Evolutionary conservation across 2,888 invertebrate genomes (phyloP).

Genomic region (Morpho achilles): DNA sequence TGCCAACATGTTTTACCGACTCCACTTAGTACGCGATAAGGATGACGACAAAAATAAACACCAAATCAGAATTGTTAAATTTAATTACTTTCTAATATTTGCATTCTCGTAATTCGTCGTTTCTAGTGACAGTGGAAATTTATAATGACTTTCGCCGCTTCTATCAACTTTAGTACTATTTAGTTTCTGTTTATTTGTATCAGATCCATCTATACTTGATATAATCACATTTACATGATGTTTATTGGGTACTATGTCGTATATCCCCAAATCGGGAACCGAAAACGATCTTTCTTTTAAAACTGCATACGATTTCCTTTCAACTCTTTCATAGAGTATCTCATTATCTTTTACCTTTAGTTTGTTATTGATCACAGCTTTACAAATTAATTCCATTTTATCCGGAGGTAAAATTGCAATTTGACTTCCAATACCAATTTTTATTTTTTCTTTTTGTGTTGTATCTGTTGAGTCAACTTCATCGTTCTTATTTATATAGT

Average conservation of each 20-base stretch:
- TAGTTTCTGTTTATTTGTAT: not conserved
- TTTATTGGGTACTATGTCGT: conserved; percentile 7
- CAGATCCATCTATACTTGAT: not conserved
- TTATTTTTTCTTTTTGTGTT: not conserved
- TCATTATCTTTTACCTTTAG: not conserved
- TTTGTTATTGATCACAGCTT: not conserved
- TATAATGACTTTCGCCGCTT: conserved; percentile 1
- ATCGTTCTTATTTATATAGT: not conserved
- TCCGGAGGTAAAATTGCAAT: conserved; percentile 7
- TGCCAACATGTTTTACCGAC: no score
- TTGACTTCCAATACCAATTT: conserved; percentile 2
- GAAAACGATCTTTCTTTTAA: not conserved
- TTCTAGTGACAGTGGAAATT: not conserved
- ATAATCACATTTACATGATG: not conserved
- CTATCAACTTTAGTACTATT: not conserved
- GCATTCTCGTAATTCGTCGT: conserved; percentile 4
- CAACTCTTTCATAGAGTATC: not conserved
- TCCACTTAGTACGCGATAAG: no score
- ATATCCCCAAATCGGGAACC: conserved; percentile 6
- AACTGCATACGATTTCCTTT: not conserved
- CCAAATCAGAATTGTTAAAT: no score
- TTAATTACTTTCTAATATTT: not conserved
- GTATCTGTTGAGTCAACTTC: not conserved
- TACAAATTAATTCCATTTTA: conserved; percentile 9
- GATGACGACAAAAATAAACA: no score